Percentiles rank a stretch among this genome's conserved stretches.
These are phyloP conservation scores for Lasiommata megera DNA, from an alignment of 2,888 invertebrate genomes.

Conservation along the genomic window DNA sequence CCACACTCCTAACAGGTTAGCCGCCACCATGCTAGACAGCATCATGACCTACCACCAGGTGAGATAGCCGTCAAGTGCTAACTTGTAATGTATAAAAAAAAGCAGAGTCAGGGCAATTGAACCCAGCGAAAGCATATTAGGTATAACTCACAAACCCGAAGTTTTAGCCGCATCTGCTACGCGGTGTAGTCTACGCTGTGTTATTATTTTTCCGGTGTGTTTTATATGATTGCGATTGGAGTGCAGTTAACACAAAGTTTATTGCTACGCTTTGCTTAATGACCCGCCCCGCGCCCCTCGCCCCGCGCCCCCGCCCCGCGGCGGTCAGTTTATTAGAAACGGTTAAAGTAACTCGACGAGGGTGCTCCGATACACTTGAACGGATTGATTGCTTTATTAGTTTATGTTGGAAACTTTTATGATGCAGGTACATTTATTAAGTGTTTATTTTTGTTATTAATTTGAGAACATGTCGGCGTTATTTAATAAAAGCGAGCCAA, in stretches of 20 bases:
- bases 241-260: slow-evolving; percentile 54
- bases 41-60: too few species aligned
- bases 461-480: not conserved
- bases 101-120: too few species aligned
- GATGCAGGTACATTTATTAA: slow-evolving; percentile 10
- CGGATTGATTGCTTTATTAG: slow-evolving; percentile 14
- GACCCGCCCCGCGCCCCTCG: slow-evolving; percentile 13
- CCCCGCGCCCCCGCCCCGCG: not conserved
- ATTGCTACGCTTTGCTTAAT: slow-evolving; percentile 36
- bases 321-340: slow-evolving; percentile 29
- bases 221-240: slow-evolving; percentile 58
- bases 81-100: too few species aligned
- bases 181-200: slow-evolving; percentile 40
- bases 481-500: too few species aligned
- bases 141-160: not conserved
- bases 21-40: too few species aligned
- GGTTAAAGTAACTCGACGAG: slow-evolving; percentile 19
- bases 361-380: slow-evolving; percentile 7
- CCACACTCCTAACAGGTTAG: too few species aligned
- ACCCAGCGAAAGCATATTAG: too few species aligned
- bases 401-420: slow-evolving; percentile 3
- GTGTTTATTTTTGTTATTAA: not conserved
- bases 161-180: slow-evolving; percentile 4
- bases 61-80: too few species aligned
- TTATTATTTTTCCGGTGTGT: slow-evolving; percentile 47